Percentiles rank a stretch among this genome's conserved stretches.
phyloP scores from a whole-genome alignment of 2,888 invertebrate species.

The Dendrolimus houi region DNA sequence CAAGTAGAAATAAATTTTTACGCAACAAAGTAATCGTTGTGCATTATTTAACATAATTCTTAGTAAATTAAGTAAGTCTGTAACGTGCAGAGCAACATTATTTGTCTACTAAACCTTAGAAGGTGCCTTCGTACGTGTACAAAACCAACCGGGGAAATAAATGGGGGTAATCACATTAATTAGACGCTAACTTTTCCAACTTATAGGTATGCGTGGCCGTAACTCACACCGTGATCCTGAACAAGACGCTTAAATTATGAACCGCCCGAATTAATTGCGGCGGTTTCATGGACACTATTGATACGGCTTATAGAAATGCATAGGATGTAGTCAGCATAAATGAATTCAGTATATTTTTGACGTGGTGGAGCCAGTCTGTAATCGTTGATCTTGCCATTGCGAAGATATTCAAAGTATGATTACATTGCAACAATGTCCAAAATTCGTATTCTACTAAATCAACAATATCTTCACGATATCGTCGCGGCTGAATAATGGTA shows the following conservation, averaged over 20 bases:
- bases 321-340: too few species aligned
- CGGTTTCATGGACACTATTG: constrained; percentile 2
- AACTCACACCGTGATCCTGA: constrained; percentile 17
- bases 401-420: too few species aligned
- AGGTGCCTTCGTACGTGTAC: constrained; percentile 12
- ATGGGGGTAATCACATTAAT: constrained; percentile 32
- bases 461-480: too few species aligned
- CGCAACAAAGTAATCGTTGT: too few species aligned
- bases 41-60: not conserved
- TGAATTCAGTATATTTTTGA: too few species aligned
- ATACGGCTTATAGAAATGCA: not conserved
- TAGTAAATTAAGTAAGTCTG: not conserved
- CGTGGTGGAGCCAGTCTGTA: too few species aligned
- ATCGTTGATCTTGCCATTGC: too few species aligned
- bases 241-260: constrained; percentile 15
- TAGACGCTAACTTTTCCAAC: constrained; percentile 21
- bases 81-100: not conserved
- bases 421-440: too few species aligned
- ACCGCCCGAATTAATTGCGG: not conserved
- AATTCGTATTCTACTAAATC: too few species aligned
- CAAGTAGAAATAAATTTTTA: too few species aligned
- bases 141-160: constrained; percentile 16
- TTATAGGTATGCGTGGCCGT: constrained; percentile 18
- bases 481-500: too few species aligned
- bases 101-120: not conserved